phyloP scores from a whole-genome alignment of 2,797 vertebrate genomes.

The Schizothorax lantsangensis region DNA sequence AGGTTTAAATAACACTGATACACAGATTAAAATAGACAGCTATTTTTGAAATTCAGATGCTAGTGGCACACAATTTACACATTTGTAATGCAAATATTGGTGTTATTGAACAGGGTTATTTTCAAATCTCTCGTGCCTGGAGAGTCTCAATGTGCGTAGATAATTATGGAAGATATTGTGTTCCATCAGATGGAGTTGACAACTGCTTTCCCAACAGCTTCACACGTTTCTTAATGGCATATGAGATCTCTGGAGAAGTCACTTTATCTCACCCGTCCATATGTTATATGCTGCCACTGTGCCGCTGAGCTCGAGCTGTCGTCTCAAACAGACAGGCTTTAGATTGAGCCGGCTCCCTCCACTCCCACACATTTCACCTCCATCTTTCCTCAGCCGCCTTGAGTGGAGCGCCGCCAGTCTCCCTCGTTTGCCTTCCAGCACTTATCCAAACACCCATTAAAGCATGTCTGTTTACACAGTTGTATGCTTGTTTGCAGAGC shows the following conservation, averaged over 20 bases:
- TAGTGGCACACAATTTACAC: neutral
- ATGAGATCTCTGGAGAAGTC: slow-evolving; percentile 43
- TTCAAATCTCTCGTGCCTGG: neutral
- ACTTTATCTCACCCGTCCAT: slow-evolving; percentile 49
- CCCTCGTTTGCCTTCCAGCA: slow-evolving; percentile 6
- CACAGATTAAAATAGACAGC: too few species aligned
- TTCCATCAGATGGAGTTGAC: slow-evolving; percentile 34
- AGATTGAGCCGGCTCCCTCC: slow-evolving; percentile 29
- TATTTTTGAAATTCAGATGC: neutral
- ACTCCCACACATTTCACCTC: slow-evolving; percentile 33
- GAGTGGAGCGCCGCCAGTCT: slow-evolving; percentile 26
- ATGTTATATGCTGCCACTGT: slow-evolving; percentile 41
- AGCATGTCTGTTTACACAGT: slow-evolving; percentile 49
- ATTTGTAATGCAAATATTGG: slow-evolving; percentile 2
- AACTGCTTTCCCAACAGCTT: slow-evolving; percentile 43
- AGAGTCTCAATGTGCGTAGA: neutral
- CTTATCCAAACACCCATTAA: slow-evolving; percentile 44
- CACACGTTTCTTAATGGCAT: slow-evolving; percentile 43
- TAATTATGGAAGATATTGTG: slow-evolving; percentile 19
- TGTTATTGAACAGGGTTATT: neutral
- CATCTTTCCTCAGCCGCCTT: slow-evolving; percentile 8
- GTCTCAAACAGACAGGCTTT: slow-evolving; percentile 34
- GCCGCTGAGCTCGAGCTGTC: slow-evolving; percentile 18
- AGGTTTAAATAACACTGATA: neutral
- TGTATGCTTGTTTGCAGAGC: slow-evolving; percentile 53